phyloP scores from a whole-genome alignment of 2,797 vertebrate species.

The Halcyon chelicuti region DNA sequence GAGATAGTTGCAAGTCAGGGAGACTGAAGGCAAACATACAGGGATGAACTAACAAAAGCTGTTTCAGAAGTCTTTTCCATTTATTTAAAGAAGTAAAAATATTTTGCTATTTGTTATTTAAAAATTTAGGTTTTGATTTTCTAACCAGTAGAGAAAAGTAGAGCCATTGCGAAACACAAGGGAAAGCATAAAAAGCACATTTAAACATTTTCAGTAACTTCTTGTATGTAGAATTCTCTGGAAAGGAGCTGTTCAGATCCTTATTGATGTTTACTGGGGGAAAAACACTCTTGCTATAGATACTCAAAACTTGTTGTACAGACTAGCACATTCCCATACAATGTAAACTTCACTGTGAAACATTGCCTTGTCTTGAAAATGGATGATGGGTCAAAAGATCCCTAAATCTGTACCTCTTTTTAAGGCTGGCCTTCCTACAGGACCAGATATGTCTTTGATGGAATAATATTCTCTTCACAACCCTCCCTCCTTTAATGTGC shows the following conservation, averaged over 20 bases:
- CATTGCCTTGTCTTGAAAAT: background rate
- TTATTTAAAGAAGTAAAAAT: background rate
- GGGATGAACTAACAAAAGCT: background rate
- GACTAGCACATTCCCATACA: background rate
- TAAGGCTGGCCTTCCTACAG: background rate
- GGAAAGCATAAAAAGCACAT: rapidly evolving
- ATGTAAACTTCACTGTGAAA: background rate
- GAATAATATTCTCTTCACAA: background rate
- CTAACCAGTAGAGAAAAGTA: background rate
- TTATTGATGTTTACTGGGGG: rapidly evolving
- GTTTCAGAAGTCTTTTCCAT: background rate
- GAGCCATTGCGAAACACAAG: background rate
- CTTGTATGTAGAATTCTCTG: background rate
- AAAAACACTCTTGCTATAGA: background rate
- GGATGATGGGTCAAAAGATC: background rate
- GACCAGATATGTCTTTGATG: background rate
- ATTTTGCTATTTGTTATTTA: background rate
- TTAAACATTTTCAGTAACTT: background rate
- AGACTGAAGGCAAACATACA: constrained; percentile 43
- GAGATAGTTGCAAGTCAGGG: constrained; percentile 38
- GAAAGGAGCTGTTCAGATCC: background rate
- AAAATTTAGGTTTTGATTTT: background rate
- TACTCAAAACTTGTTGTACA: background rate
- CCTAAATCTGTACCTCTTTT: background rate
- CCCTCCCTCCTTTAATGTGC: background rate